These are phyloP conservation scores for Epinephelus coioides DNA, from an alignment of 2,797 vertebrate genomes.

Conservation along the genomic window DNA sequence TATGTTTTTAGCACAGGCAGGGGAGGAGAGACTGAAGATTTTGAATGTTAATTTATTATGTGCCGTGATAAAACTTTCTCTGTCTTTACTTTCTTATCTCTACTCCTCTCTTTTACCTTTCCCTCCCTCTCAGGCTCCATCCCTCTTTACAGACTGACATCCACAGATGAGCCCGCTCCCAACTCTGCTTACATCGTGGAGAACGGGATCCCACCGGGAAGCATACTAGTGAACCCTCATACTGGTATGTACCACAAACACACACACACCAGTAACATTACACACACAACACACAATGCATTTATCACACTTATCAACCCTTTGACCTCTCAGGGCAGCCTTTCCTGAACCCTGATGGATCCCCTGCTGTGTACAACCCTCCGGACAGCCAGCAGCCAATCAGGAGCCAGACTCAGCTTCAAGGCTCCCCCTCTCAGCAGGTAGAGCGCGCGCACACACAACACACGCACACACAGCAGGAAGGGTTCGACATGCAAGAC, in stretches of 20 bases:
- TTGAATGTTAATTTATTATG: conserved; percentile 31
- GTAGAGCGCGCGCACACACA: conserved; percentile 72
- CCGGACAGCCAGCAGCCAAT: conserved; percentile 90
- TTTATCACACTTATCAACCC: conserved; percentile 23
- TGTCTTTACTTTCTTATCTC: conserved; percentile 21
- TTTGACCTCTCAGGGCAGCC: conserved; percentile 90
- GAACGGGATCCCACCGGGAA: conserved; percentile 94
- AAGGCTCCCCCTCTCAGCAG: conserved; percentile 85
- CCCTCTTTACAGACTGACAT: conserved; percentile 86
- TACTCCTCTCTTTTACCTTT: background rate
- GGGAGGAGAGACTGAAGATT: background rate
- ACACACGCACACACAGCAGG: conserved; percentile 25
- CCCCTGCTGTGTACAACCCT: conserved; percentile 95
- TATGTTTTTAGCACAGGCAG: conserved; percentile 38
- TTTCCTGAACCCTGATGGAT: conserved; percentile 96
- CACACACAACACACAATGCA: conserved; percentile 28
- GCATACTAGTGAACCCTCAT: conserved; percentile 95
- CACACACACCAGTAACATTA: conserved; percentile 2
- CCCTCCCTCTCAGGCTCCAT: conserved; percentile 81
- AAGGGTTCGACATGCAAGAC: conserved; percentile 10
- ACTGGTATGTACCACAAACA: conserved; percentile 86
- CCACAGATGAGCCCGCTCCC: conserved; percentile 82
- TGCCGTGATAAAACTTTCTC: conserved; percentile 11
- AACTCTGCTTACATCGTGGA: conserved; percentile 92
- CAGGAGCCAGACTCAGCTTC: conserved; percentile 85